Conservation (phyloP, 1,140 invertebrate genomes). For the Schlechtendalia chinensis region DNA sequence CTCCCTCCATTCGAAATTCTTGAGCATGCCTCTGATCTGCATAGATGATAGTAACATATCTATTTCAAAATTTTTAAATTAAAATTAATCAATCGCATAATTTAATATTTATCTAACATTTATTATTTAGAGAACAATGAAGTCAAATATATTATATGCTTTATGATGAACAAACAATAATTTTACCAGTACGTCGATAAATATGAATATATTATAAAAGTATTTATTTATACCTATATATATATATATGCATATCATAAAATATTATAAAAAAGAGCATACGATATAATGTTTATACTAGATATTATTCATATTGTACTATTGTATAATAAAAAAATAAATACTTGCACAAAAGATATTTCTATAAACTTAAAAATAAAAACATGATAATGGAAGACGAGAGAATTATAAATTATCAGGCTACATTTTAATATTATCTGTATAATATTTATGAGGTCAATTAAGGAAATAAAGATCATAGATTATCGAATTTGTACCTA, state of each 20-base stretch:
- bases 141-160: neutral
- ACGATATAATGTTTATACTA: too few relatives aligned
- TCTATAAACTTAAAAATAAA: constrained; percentile 8
- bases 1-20: too few relatives aligned
- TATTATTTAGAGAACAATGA: neutral
- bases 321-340: too few relatives aligned
- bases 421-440: too few relatives aligned
- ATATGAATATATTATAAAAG: neutral
- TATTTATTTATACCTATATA: too few relatives aligned
- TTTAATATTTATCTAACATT: neutral
- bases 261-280: too few relatives aligned
- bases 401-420: neutral
- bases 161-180: constrained; percentile 13
- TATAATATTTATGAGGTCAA: constrained; percentile 39
- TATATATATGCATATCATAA: too few relatives aligned
- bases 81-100: constrained; percentile 4
- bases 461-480: neutral
- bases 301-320: neutral
- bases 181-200: neutral
- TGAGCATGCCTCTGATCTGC: too few relatives aligned
- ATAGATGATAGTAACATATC: too few relatives aligned
- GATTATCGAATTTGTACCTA: constrained; percentile 7
- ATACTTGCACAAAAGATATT: neutral
- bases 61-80: neutral
- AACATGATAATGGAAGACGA: neutral